phyloP scores from a whole-genome alignment of 2,888 invertebrate species.

The Apotomis capreana region DNA sequence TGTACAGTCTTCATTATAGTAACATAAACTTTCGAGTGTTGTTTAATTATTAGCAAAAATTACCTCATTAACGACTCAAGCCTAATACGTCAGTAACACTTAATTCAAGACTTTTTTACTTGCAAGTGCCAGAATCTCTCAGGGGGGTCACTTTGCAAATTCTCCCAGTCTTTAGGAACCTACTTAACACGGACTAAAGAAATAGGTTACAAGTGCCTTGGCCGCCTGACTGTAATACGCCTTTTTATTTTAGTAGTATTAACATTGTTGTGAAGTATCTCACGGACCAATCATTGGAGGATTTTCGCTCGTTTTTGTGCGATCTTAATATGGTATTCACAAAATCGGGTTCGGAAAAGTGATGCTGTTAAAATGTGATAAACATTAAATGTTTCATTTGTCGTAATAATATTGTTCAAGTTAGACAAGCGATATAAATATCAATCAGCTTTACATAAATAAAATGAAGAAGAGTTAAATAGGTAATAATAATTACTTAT shows the following conservation, averaged over 20 bases:
- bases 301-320: slow-evolving; percentile 47
- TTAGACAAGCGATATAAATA: too few species aligned
- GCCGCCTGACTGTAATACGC: slow-evolving; percentile 2
- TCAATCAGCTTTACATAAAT: too few species aligned
- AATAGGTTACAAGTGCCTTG: slow-evolving; percentile 2
- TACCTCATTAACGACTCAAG: slow-evolving; percentile 26
- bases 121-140: slow-evolving; percentile 15
- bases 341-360: slow-evolving; percentile 58
- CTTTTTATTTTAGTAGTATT: slow-evolving; percentile 48
- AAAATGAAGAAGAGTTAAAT: too few species aligned
- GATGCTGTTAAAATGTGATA: slow-evolving; percentile 42
- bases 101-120: slow-evolving; percentile 27
- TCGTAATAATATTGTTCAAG: too few species aligned
- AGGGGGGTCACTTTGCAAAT: slow-evolving; percentile 22
- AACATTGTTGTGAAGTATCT: slow-evolving; percentile 59
- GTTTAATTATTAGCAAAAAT: slow-evolving; percentile 5
- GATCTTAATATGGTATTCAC: slow-evolving; percentile 60
- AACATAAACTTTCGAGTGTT: neutral
- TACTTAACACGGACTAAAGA: neutral
- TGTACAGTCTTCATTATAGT: too few species aligned
- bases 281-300: slow-evolving; percentile 55
- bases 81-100: slow-evolving; percentile 36
- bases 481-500: too few species aligned
- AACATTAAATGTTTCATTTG: neutral
- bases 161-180: neutral